phyloP scores from a whole-genome alignment of 2,797 vertebrate genomes.

The Hozukius guyotensis region DNA sequence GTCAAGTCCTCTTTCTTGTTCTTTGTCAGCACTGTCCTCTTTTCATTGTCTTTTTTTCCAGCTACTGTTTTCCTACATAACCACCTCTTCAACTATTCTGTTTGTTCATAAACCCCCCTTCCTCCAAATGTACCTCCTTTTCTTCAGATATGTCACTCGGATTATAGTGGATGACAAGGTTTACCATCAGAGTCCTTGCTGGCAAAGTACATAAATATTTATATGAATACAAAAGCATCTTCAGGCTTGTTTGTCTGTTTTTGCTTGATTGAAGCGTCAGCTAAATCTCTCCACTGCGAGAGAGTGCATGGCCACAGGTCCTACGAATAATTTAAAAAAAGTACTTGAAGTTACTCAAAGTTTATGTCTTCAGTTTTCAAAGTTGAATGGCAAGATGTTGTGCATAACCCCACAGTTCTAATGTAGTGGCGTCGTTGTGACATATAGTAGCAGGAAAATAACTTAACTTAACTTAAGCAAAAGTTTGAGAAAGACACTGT shows the following conservation, averaged over 20 bases:
- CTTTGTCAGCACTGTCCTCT: constrained; percentile 45
- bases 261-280: constrained; percentile 37
- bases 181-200: constrained; percentile 18
- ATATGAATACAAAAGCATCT: constrained; percentile 29
- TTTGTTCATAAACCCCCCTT: constrained; percentile 7
- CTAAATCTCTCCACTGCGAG: constrained; percentile 1
- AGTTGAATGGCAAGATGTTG: background rate
- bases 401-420: background rate
- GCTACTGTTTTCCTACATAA: constrained; percentile 22
- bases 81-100: constrained; percentile 4
- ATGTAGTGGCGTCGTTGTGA: background rate
- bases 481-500: background rate
- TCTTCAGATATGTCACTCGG: background rate
- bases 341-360: background rate
- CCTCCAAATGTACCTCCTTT: background rate
- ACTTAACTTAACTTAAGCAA: background rate
- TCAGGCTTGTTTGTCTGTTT: constrained; percentile 16
- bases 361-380: background rate
- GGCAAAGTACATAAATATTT: constrained; percentile 43
- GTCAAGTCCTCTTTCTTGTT: constrained; percentile 5
- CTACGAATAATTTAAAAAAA: constrained; percentile 31
- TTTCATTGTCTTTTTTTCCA: constrained; percentile 15
- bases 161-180: constrained; percentile 33
- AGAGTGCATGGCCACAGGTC: constrained; percentile 7
- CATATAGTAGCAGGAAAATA: background rate